These are phyloP conservation scores for Tetranychus truncatus DNA, from an alignment of 2,888 invertebrate genomes.

Conservation along the genomic window DNA sequence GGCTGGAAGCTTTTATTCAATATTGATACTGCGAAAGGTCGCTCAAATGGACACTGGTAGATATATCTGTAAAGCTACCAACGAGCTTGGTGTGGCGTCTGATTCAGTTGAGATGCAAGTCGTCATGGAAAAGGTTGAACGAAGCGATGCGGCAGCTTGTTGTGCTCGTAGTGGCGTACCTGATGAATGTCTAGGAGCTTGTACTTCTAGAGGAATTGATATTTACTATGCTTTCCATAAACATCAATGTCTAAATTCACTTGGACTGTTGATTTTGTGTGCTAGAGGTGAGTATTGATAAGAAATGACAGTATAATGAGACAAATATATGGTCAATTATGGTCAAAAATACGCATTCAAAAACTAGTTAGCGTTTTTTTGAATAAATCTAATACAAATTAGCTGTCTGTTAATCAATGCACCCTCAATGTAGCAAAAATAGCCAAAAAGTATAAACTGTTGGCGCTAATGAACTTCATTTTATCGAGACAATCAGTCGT, in stretches of 20 bases:
- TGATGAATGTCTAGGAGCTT: conserved; percentile 2
- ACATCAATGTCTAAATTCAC: not conserved
- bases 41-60: conserved; percentile 4
- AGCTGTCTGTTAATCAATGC: too few species aligned
- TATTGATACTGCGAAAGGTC: not conserved
- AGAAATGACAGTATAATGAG: too few species aligned
- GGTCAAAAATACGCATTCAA: too few species aligned
- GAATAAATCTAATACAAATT: too few species aligned
- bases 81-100: not conserved
- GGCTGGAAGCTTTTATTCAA: not conserved
- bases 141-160: conserved; percentile 1
- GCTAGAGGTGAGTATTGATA: conserved; percentile 5
- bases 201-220: conserved; percentile 6
- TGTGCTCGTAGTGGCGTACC: not conserved
- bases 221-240: not conserved
- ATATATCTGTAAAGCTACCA: conserved; percentile 8
- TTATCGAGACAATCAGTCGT: too few species aligned
- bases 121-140: conserved; percentile 7
- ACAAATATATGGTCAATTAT: too few species aligned
- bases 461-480: too few species aligned
- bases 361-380: too few species aligned
- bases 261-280: not conserved
- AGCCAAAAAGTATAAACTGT: too few species aligned
- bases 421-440: too few species aligned
- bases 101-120: conserved; percentile 11